phyloP scores from a whole-genome alignment of 2,888 invertebrate species.

The Melolontha melolontha region DNA sequence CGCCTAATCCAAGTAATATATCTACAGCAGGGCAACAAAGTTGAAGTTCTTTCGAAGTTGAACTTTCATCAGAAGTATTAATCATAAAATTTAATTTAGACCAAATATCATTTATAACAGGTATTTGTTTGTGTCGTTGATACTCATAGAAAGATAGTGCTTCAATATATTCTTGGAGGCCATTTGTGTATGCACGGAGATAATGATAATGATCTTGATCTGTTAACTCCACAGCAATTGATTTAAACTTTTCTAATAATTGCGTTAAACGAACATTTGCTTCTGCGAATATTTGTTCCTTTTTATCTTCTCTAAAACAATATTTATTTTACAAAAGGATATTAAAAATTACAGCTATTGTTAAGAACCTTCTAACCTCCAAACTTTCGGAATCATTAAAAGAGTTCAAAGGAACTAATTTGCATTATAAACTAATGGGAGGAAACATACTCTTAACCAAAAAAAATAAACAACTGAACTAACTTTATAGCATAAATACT shows the following conservation, averaged over 20 bases:
- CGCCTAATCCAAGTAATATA: slow-evolving; percentile 83
- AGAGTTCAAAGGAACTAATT: no score
- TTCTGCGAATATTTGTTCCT: slow-evolving; percentile 69
- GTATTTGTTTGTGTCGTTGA: slow-evolving; percentile 67
- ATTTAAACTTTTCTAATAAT: slow-evolving; percentile 72
- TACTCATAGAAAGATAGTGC: slow-evolving; percentile 84
- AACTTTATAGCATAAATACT: no score
- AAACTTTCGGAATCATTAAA: no score
- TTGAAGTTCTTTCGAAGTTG: slow-evolving; percentile 46
- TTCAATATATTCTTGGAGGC: slow-evolving; percentile 87
- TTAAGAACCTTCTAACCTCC: no score
- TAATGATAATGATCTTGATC: slow-evolving; percentile 79
- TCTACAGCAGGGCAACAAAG: slow-evolving; percentile 67
- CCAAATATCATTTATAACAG: slow-evolving; percentile 10
- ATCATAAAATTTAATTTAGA: slow-evolving; percentile 27
- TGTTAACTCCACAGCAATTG: slow-evolving; percentile 80
- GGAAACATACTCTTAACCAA: no score
- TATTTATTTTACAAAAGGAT: no score
- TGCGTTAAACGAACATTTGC: slow-evolving; percentile 76
- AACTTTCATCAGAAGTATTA: slow-evolving; percentile 36
- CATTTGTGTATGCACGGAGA: slow-evolving; percentile 74
- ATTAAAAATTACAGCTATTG: no score
- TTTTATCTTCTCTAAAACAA: slow-evolving; percentile 68
- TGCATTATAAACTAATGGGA: no score
- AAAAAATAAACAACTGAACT: no score